These are phyloP conservation scores for Nymphalis c-album DNA, from an alignment of 2,888 invertebrate species.

Conservation along the genomic window DNA sequence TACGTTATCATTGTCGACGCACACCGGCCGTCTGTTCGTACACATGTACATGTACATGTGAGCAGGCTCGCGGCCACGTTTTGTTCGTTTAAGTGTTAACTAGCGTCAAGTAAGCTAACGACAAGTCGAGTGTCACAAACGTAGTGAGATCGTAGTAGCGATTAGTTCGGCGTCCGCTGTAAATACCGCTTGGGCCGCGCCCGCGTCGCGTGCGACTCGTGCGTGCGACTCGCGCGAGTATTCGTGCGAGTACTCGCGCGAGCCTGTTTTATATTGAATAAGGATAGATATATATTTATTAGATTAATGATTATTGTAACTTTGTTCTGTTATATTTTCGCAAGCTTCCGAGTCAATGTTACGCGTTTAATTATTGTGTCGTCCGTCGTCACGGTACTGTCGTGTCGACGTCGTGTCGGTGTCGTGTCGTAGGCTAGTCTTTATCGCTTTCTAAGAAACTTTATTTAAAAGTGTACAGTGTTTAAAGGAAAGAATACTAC, in stretches of 20 bases:
- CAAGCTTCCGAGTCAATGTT: conserved; percentile 1
- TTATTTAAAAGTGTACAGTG: conserved; percentile 18
- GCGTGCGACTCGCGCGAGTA: background rate
- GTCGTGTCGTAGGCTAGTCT: conserved; percentile 7
- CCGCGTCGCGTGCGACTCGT: too few relatives aligned
- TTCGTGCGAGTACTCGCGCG: background rate
- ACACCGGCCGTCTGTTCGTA: too few relatives aligned
- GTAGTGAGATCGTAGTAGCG: background rate
- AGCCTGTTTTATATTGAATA: background rate
- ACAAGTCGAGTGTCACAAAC: background rate
- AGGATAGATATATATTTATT: conserved; percentile 2
- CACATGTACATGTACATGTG: background rate
- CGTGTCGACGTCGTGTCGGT: background rate
- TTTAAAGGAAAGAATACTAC: conserved; percentile 15
- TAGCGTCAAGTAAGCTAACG: background rate
- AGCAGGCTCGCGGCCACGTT: background rate
- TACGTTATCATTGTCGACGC: too few relatives aligned
- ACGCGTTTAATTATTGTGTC: background rate
- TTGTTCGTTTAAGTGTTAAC: background rate
- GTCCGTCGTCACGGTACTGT: background rate
- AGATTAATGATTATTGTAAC: background rate
- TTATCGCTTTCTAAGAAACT: conserved; percentile 1
- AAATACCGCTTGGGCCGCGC: background rate
- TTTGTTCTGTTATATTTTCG: conserved; percentile 1
- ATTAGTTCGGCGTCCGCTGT: conserved; percentile 6